Evolutionary conservation across 2,888 invertebrate species (phyloP).

Genomic region (Euspilapteryx auroguttella): DNA sequence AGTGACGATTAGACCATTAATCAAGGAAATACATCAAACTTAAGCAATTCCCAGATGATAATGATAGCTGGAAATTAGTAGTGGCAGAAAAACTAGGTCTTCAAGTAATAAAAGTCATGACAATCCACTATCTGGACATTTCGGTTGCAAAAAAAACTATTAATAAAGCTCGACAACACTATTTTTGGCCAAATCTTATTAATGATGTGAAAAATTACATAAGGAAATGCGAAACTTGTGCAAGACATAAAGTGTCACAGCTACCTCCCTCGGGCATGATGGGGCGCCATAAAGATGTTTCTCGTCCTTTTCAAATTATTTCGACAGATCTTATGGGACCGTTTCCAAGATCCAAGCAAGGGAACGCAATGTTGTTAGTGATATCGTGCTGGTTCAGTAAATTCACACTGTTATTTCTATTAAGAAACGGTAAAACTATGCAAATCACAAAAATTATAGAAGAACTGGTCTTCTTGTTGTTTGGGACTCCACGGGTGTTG

Average conservation of each 20-base stretch:
- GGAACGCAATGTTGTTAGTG: not conserved
- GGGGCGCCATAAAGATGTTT: constrained; percentile 5
- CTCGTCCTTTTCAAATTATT: constrained; percentile 4
- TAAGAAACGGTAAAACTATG: not conserved
- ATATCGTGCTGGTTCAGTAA: not conserved
- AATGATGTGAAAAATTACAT: constrained; percentile 6
- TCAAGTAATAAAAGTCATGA: constrained; percentile 5
- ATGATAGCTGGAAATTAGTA: constrained; percentile 6
- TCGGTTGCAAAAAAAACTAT: constrained; percentile 6
- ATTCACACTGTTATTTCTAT: not conserved
- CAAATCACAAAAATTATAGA: not conserved
- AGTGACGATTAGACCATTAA: too few species aligned
- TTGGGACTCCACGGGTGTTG: not conserved
- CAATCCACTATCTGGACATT: constrained; percentile 4
- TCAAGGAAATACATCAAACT: constrained; percentile 6
- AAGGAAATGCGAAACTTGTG: constrained; percentile 6
- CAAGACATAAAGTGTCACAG: constrained; percentile 5
- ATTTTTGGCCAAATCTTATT: constrained; percentile 6
- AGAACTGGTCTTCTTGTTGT: not conserved
- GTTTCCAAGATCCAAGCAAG: not conserved
- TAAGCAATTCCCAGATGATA: constrained; percentile 7
- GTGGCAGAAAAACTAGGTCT: constrained; percentile 3
- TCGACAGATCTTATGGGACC: constrained; percentile 1
- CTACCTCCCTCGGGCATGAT: constrained; percentile 4
- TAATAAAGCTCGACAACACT: constrained; percentile 3